Conservation (phyloP, 2,888 invertebrate species). For the Apeira syringaria region DNA sequence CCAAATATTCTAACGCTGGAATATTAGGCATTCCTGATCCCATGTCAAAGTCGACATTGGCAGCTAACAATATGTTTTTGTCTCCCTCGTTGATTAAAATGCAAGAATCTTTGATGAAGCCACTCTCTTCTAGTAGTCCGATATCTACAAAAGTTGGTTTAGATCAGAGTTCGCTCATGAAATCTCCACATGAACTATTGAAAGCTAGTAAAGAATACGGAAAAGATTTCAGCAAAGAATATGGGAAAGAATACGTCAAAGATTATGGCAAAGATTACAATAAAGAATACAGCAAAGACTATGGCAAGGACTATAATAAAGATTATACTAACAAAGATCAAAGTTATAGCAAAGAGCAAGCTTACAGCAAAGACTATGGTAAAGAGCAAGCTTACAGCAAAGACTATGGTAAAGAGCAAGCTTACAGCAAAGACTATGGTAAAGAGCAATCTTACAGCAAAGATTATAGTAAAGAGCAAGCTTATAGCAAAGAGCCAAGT, state of each 20-base stretch:
- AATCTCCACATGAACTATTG: constrained; percentile 48
- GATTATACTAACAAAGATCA: constrained; percentile 27
- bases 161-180: constrained; percentile 72
- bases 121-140: constrained; percentile 83
- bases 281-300: constrained; percentile 29
- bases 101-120: constrained; percentile 85
- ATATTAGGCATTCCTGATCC: constrained; percentile 89
- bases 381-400: constrained; percentile 26
- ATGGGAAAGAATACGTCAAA: constrained; percentile 29
- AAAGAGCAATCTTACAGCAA: constrained; percentile 20
- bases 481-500: constrained; percentile 28
- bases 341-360: no score
- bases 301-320: constrained; percentile 26
- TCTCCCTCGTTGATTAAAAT: constrained; percentile 89
- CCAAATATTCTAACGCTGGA: constrained; percentile 85
- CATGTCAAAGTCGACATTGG: constrained; percentile 88
- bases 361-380: constrained; percentile 23
- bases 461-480: constrained; percentile 26
- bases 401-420: constrained; percentile 24
- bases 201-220: constrained; percentile 28
- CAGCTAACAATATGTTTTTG: constrained; percentile 91
- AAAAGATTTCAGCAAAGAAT: constrained; percentile 31
- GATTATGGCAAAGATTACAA: constrained; percentile 15
- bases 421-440: constrained; percentile 29
- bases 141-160: constrained; percentile 71